Percentiles rank a stretch among this genome's conserved stretches.
phyloP scores from a whole-genome alignment of 2,797 vertebrate species.

The Paguma larvata region DNA sequence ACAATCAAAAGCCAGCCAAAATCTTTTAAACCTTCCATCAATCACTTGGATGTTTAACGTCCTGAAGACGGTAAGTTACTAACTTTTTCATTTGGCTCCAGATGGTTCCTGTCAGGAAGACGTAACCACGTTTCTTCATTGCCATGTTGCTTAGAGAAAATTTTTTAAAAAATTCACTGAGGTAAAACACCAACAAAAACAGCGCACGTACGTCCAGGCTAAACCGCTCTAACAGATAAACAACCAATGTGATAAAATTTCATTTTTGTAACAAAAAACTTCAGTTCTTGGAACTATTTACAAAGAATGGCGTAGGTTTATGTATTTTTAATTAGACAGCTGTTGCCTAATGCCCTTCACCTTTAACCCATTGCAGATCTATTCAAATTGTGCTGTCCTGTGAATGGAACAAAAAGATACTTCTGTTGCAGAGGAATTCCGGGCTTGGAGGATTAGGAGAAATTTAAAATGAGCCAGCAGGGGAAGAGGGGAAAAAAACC shows the following conservation, averaged over 20 bases:
- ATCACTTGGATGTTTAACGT: slow-evolving; percentile 44
- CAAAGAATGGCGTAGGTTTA: slow-evolving; percentile 66
- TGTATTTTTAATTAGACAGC: slow-evolving; percentile 81
- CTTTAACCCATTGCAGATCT: slow-evolving; percentile 62
- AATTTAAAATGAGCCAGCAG: slow-evolving; percentile 80
- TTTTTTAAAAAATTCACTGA: not conserved
- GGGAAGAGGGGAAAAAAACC: slow-evolving; percentile 29
- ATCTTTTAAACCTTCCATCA: slow-evolving; percentile 59
- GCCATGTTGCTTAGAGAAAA: slow-evolving; percentile 36
- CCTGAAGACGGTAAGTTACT: slow-evolving; percentile 58
- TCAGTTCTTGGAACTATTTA: slow-evolving; percentile 66
- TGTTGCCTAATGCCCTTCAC: slow-evolving; percentile 69
- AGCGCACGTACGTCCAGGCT: not conserved
- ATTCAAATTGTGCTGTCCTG: slow-evolving; percentile 64
- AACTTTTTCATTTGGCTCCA: slow-evolving; percentile 64
- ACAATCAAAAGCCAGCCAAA: slow-evolving; percentile 65
- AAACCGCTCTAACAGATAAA: slow-evolving; percentile 27
- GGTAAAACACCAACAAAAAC: slow-evolving; percentile 16
- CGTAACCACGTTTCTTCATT: slow-evolving; percentile 63
- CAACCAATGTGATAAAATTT: slow-evolving; percentile 58
- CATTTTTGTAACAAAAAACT: slow-evolving; percentile 66
- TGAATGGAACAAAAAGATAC: slow-evolving; percentile 81
- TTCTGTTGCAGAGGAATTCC: slow-evolving; percentile 75
- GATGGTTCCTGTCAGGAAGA: slow-evolving; percentile 65
- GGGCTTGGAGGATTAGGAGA: slow-evolving; percentile 79